Conservation (phyloP, 2,888 invertebrate species). For the Autographa gamma region DNA sequence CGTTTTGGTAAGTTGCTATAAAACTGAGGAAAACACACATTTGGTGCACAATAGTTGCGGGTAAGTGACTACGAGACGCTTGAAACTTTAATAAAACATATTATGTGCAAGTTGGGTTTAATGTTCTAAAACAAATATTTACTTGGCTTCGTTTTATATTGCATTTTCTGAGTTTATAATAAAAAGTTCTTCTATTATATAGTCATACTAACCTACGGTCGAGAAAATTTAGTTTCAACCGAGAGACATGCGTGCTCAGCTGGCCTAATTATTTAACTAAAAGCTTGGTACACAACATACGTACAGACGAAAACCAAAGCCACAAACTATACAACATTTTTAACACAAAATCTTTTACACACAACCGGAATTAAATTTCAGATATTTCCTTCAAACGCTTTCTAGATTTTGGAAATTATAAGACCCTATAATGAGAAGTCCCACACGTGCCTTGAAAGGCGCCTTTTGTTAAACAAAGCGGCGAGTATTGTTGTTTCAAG, state of each 20-base stretch:
- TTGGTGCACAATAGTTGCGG: slow-evolving; percentile 22
- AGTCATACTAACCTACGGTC: background rate
- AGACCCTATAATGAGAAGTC: background rate
- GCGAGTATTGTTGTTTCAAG: slow-evolving; percentile 23
- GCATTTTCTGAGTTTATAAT: background rate
- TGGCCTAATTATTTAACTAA: background rate
- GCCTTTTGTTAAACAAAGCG: slow-evolving; percentile 32
- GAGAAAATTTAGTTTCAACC: background rate
- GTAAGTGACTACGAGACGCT: slow-evolving; percentile 24
- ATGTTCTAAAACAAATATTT: slow-evolving; percentile 9
- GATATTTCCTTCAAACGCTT: background rate
- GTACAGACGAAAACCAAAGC: background rate
- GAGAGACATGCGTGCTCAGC: background rate
- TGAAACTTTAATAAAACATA: slow-evolving; percentile 29
- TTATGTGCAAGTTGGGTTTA: background rate
- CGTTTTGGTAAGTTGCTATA: slow-evolving; percentile 34
- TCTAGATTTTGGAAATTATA: background rate
- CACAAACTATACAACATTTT: too few species aligned
- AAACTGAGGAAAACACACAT: slow-evolving; percentile 46
- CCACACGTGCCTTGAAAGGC: slow-evolving; percentile 8
- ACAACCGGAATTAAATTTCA: too few species aligned
- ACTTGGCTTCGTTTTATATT: background rate
- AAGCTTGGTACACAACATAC: background rate
- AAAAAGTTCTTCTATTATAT: background rate
- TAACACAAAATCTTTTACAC: too few species aligned